Conservation (phyloP, 2,113 vertebrate genomes). For the Nesogale talazaci region DNA sequence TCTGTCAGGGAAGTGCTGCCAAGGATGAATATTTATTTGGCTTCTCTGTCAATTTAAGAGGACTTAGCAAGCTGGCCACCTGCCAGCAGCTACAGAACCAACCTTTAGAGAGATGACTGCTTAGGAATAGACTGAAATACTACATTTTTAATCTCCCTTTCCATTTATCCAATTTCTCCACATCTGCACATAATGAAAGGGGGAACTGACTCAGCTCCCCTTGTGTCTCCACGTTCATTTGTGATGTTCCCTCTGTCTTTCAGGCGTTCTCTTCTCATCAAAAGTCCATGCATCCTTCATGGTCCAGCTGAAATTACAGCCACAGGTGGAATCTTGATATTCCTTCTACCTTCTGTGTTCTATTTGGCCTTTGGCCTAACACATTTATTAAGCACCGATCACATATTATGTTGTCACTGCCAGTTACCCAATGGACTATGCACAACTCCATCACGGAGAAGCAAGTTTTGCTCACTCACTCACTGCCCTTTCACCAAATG, state of each 20-base stretch:
- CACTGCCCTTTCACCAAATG: neutral
- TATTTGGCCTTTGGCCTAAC: neutral
- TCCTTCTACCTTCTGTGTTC: neutral
- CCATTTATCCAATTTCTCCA: slow-evolving; percentile 75
- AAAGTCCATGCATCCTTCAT: neutral
- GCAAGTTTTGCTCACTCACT: neutral
- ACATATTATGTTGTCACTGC: neutral
- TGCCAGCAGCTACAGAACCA: slow-evolving; percentile 73
- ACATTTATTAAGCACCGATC: slow-evolving; percentile 3
- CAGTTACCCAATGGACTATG: neutral
- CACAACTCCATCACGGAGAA: too few species aligned
- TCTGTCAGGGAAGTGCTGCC: slow-evolving; percentile 77
- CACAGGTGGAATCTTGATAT: neutral
- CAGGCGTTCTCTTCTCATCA: neutral
- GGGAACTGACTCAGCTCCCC: slow-evolving; percentile 5
- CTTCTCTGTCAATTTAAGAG: slow-evolving; percentile 81
- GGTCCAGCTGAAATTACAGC: neutral
- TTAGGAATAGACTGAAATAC: slow-evolving; percentile 64
- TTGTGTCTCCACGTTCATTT: neutral
- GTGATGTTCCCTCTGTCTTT: neutral
- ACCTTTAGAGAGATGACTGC: slow-evolving; percentile 71
- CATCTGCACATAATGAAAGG: slow-evolving; percentile 68
- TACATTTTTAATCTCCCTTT: slow-evolving; percentile 73
- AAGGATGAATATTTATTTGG: slow-evolving; percentile 76
- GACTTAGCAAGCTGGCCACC: slow-evolving; percentile 77